Conservation (phyloP, 2,888 invertebrate genomes). For the Plagodis dolabraria region DNA sequence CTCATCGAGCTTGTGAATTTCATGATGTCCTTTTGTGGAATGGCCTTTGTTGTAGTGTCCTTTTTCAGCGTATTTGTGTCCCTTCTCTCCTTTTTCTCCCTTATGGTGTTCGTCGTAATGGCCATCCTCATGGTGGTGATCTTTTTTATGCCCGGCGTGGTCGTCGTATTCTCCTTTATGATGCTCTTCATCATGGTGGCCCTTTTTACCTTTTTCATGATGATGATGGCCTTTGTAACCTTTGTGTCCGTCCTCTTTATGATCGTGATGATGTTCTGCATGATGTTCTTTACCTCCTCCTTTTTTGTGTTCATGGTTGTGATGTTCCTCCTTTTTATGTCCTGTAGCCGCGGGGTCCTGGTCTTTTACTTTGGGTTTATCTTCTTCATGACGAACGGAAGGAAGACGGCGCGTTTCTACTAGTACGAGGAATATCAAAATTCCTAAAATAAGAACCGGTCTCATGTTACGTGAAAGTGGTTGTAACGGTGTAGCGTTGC, state of each 20-base stretch:
- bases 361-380: conserved; percentile 51
- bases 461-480: conserved; percentile 60
- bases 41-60: conserved; percentile 94
- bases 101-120: conserved; percentile 87
- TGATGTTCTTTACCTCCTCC: conserved; percentile 89
- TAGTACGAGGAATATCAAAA: conserved; percentile 55
- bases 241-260: conserved; percentile 89
- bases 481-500: conserved; percentile 49
- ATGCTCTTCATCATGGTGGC: conserved; percentile 89
- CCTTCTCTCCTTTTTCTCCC: conserved; percentile 88
- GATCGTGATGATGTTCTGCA: conserved; percentile 86
- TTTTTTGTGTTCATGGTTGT: conserved; percentile 82
- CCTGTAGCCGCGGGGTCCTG: conserved; percentile 71
- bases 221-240: conserved; percentile 89
- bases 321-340: conserved; percentile 78
- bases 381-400: conserved; percentile 45
- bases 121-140: conserved; percentile 87
- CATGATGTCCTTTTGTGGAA: conserved; percentile 93
- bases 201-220: conserved; percentile 88
- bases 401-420: conserved; percentile 64
- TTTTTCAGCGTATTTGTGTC: conserved; percentile 87
- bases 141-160: conserved; percentile 86
- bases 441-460: conserved; percentile 60
- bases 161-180: conserved; percentile 87
- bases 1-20: conserved; percentile 93